Percentiles rank a stretch among this genome's conserved stretches.
Conservation (phyloP, 1,140 invertebrate species). For the Eumaeus atala region DNA sequence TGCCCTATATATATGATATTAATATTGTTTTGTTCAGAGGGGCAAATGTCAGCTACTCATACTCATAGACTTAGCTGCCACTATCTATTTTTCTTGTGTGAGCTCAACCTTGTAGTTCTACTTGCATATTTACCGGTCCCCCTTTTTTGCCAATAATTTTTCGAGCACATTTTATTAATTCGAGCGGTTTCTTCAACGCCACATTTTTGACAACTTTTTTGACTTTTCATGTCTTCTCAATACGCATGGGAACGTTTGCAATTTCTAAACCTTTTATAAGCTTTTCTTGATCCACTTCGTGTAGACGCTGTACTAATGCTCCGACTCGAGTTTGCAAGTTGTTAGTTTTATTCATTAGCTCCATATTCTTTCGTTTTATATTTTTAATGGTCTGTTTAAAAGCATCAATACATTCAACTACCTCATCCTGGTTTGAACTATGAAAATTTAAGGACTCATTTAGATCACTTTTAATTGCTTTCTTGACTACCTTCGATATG, state of each 20-base stretch:
- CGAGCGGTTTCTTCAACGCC: neutral
- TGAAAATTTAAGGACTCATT: constrained; percentile 15
- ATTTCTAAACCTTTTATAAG: constrained; percentile 20
- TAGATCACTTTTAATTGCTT: constrained; percentile 17
- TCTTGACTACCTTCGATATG: constrained; percentile 18
- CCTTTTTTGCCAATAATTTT: too few species aligned
- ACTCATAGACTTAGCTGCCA: too few species aligned
- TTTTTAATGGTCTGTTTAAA: constrained; percentile 17
- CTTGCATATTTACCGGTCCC: too few species aligned
- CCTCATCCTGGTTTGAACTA: constrained; percentile 15
- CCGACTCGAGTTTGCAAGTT: constrained; percentile 21
- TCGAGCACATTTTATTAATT: too few species aligned
- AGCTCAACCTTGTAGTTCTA: too few species aligned
- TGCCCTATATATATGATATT: too few species aligned
- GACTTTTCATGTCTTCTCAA: constrained; percentile 5
- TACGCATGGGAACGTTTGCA: constrained; percentile 7
- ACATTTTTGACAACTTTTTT: constrained; percentile 11
- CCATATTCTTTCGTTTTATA: constrained; percentile 18
- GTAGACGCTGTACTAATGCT: constrained; percentile 21
- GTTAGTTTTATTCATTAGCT: constrained; percentile 21
- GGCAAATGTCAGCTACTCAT: too few species aligned
- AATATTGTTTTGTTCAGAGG: too few species aligned
- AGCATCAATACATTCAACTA: constrained; percentile 13
- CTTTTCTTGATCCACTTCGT: constrained; percentile 23
- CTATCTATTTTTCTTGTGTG: too few species aligned